Conservation (phyloP, 2,113 vertebrate species). For the Clarias gariepinus region DNA sequence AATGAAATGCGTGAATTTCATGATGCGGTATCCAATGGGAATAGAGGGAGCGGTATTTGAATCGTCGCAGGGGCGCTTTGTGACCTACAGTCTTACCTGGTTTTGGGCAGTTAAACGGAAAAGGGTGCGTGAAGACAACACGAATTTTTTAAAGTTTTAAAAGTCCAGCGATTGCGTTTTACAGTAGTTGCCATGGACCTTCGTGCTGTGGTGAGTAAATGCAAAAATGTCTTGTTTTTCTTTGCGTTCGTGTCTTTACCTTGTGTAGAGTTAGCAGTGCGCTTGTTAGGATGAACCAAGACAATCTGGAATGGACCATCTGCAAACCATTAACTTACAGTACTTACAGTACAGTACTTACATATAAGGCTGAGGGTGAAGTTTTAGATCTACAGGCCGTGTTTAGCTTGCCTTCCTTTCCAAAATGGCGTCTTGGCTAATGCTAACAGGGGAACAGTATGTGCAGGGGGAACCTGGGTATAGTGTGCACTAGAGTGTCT, state of each 20-base stretch:
- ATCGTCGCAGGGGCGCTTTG: conserved; percentile 27
- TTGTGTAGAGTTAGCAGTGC: background rate
- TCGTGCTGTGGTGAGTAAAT: conserved; percentile 55
- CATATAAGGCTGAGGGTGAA: background rate
- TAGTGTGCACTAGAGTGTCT: background rate
- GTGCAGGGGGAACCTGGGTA: background rate
- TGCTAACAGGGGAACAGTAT: background rate
- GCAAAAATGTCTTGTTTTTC: too few relatives aligned
- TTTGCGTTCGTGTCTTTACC: background rate
- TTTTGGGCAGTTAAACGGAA: background rate
- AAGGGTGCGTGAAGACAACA: too few relatives aligned
- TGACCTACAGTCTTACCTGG: conserved; percentile 11
- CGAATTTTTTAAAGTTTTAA: background rate
- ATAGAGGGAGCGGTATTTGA: conserved; percentile 67
- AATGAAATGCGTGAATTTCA: conserved; percentile 46
- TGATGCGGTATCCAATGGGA: conserved; percentile 62
- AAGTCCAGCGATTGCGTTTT: background rate
- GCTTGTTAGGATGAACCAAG: background rate
- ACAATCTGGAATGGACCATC: too few relatives aligned
- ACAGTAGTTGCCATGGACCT: conserved; percentile 41
- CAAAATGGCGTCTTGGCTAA: background rate
- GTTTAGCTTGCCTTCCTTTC: background rate
- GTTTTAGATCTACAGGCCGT: background rate
- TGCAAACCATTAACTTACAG: too few relatives aligned
- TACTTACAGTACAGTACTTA: too few relatives aligned